These are phyloP conservation scores for Masnerella sp. DNA, from an alignment of 2,888 invertebrate genomes.

Conservation along the genomic window DNA sequence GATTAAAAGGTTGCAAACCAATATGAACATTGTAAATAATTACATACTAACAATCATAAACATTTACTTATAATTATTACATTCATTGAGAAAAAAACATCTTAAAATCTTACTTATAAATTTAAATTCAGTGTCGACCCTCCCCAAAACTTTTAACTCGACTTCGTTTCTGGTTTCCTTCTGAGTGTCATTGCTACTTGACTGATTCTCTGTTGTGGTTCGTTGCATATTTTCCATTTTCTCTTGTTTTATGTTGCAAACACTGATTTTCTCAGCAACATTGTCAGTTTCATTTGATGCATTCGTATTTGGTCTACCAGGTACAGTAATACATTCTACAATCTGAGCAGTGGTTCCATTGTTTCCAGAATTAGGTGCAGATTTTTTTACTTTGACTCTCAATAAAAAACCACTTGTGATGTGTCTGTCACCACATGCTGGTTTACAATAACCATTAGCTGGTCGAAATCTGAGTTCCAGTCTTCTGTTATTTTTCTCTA, in stretches of 20 bases:
- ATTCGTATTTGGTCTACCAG: conserved; percentile 32
- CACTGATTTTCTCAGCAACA: conserved; percentile 8
- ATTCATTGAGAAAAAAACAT: too few relatives aligned
- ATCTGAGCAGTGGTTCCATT: conserved; percentile 15
- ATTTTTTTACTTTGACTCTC: conserved; percentile 83
- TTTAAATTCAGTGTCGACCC: conserved; percentile 81
- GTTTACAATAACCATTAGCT: conserved; percentile 88
- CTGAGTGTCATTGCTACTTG: conserved; percentile 55
- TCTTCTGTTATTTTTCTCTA: conserved; percentile 81
- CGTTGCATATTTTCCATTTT: conserved; percentile 23
- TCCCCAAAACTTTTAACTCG: conserved; percentile 81
- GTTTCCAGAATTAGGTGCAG: conserved; percentile 67
- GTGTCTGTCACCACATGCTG: conserved; percentile 84
- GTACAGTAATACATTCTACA: conserved; percentile 31
- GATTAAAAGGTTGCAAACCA: too few relatives aligned
- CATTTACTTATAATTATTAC: too few relatives aligned
- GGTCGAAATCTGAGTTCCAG: conserved; percentile 89
- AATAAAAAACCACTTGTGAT: conserved; percentile 85
- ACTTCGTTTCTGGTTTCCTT: conserved; percentile 74
- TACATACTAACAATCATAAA: too few relatives aligned
- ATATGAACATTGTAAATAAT: too few relatives aligned
- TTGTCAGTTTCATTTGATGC: conserved; percentile 22
- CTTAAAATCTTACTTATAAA: conserved; percentile 84
- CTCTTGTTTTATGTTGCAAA: conserved; percentile 45
- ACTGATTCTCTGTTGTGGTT: background rate